These are phyloP conservation scores for Pogonus chalceus DNA, from an alignment of 1,140 invertebrate species.

Conservation along the genomic window DNA sequence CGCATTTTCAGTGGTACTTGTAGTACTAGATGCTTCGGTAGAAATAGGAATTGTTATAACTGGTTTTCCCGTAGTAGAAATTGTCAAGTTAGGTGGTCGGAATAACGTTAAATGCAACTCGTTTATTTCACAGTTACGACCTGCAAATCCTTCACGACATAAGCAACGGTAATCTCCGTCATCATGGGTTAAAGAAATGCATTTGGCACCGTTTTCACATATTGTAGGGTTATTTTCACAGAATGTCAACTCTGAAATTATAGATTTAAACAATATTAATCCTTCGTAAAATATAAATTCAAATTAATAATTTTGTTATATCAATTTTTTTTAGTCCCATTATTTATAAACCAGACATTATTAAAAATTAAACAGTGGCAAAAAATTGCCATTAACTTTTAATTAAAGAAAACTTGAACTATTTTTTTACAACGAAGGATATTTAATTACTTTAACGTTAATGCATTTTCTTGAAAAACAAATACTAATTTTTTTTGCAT, in stretches of 20 bases:
- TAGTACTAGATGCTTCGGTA: not conserved
- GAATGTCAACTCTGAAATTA: constrained; percentile 58
- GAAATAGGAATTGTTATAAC: not conserved
- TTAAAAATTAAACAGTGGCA: constrained; percentile 1
- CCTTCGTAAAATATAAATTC: constrained; percentile 5
- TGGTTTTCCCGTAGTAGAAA: constrained; percentile 14
- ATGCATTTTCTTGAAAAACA: no score
- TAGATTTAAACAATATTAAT: not conserved
- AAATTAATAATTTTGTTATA: not conserved
- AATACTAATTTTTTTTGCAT: no score
- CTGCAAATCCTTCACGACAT: constrained; percentile 48
- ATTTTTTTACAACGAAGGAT: not conserved
- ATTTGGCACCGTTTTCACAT: constrained; percentile 71
- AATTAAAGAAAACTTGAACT: constrained; percentile 11
- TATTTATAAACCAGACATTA: not conserved
- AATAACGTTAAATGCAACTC: no score
- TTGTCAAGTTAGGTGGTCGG: no score
- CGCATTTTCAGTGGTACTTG: not conserved
- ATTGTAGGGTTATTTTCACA: constrained; percentile 58
- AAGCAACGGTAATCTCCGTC: constrained; percentile 64
- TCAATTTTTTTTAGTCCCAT: no score
- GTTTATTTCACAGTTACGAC: constrained; percentile 48
- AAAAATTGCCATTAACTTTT: constrained; percentile 1
- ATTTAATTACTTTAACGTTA: no score
- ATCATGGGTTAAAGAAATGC: constrained; percentile 61